These are phyloP conservation scores for Acanthornis magna DNA, from an alignment of 2,797 vertebrate species.

Conservation along the genomic window DNA sequence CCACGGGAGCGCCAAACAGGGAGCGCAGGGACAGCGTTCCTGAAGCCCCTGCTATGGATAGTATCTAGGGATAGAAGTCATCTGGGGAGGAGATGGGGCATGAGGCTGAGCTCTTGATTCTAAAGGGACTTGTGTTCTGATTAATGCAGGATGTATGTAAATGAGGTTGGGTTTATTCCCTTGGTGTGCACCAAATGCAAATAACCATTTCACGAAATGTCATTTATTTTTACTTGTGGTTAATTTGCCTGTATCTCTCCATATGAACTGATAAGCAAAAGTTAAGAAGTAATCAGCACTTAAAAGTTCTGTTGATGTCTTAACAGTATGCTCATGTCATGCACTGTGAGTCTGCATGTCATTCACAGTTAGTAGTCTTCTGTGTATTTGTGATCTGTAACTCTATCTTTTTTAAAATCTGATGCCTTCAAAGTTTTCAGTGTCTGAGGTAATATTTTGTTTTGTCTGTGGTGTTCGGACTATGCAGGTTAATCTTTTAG, in stretches of 20 bases:
- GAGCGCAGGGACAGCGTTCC: not conserved
- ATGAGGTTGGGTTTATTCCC: not conserved
- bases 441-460: not conserved
- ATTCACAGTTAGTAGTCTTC: not conserved
- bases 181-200: not conserved
- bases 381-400: not conserved
- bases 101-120: not conserved
- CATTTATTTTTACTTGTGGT: not conserved
- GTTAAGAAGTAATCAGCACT: not conserved
- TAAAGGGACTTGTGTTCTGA: not conserved
- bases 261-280: not conserved
- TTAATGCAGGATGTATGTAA: not conserved
- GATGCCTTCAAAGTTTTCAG: fast-evolving
- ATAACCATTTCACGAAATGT: not conserved
- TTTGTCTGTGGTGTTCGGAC: not conserved
- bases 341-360: not conserved
- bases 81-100: not conserved
- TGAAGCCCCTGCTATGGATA: fast-evolving
- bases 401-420: not conserved
- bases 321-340: not conserved
- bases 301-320: not conserved
- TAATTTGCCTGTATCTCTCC: not conserved
- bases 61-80: too few species aligned
- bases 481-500: not conserved
- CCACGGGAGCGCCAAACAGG: not conserved